Percentiles rank a stretch among this genome's conserved stretches.
phyloP scores from a whole-genome alignment of 2,888 invertebrate species.

The Leptura quadrifasciata region DNA sequence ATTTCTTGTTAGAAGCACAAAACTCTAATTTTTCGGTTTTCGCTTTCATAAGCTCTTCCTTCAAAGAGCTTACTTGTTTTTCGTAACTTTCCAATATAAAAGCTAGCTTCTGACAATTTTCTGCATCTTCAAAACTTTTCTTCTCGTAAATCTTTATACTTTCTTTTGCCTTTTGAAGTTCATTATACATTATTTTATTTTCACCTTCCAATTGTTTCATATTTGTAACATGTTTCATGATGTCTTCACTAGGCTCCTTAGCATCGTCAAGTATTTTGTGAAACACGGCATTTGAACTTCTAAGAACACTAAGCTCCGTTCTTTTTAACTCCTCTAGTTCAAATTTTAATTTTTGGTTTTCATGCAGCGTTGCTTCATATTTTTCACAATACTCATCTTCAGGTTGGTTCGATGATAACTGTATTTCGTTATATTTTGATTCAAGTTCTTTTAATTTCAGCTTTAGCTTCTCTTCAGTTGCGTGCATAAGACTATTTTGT shows the following conservation, averaged over 20 bases:
- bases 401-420: slow-evolving; percentile 63
- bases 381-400: slow-evolving; percentile 44
- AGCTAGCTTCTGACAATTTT: slow-evolving; percentile 61
- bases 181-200: slow-evolving; percentile 64
- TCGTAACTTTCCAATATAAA: slow-evolving; percentile 62
- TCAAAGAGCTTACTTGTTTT: slow-evolving; percentile 62
- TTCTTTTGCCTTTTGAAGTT: slow-evolving; percentile 60
- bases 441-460: slow-evolving; percentile 73
- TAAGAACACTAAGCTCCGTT: slow-evolving; percentile 63
- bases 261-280: slow-evolving; percentile 61
- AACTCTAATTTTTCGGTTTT: slow-evolving; percentile 34
- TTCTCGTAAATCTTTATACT: slow-evolving; percentile 55
- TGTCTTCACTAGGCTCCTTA: slow-evolving; percentile 65
- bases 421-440: slow-evolving; percentile 45
- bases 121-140: slow-evolving; percentile 60
- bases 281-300: slow-evolving; percentile 58
- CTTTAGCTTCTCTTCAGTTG: slow-evolving; percentile 73
- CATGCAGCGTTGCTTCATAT: slow-evolving; percentile 51
- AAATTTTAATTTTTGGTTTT: slow-evolving; percentile 54
- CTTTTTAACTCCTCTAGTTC: slow-evolving; percentile 65
- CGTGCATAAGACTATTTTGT: slow-evolving; percentile 76
- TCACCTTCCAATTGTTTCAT: slow-evolving; percentile 62
- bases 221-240: slow-evolving; percentile 64
- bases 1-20: background rate
- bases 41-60: slow-evolving; percentile 62